Base-by-base conservation (phyloP, 37 sponge, comb jelly and placozoan species). In the Eunapius fragilis region DNA sequence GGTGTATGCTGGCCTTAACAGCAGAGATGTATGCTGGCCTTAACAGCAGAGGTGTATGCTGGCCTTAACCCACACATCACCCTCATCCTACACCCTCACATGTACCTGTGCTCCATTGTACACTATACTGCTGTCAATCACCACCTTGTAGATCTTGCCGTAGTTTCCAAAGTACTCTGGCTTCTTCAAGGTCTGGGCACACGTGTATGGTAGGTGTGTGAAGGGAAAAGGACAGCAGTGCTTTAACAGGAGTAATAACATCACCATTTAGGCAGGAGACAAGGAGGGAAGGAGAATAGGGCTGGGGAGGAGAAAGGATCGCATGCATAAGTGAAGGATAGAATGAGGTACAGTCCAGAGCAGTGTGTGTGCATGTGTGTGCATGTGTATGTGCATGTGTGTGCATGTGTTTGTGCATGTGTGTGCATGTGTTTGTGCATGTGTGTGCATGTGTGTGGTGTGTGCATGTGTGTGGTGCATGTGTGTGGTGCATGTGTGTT, bases 151-250 rank as follows among this genome's bases (percentile, higher is more conserved):
- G 75, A 97, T 97, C 80, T 90, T 91, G 33, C 98, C 98, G 50
- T 82, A 97, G 32, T 93, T 93, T 13, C 98, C 98, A 80, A 95
- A 97, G 80, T 91, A 97, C 68, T 97, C 98, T 28, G 85, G 87
- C 85, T 81, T 93, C 76, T 93, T 97, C 37, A 97, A 77, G 34
- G 47, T 24, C 69, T 76, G 77, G 23, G 77, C 28, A 74, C n/a
- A 68, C 33, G 75, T 58, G 31, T 50, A 19, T 45, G 68, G 33
- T 33, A 35, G 30, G 67, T 27, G 69, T 28, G 67, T 27, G 68
- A 27, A 67, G 31, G 34, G 58, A 58, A 58, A 58, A 58, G 22
- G 58, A 58, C 58, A 58, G 58, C 58, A 58, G 58, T 58, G 58
- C 58, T 58, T 41, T 27, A 67, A 30, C 11, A 35, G 74, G 31